These are phyloP conservation scores for Stichodactyla mertensii DNA, from an alignment of 64 coral and sea anemone species.

Conservation along the genomic window DNA sequence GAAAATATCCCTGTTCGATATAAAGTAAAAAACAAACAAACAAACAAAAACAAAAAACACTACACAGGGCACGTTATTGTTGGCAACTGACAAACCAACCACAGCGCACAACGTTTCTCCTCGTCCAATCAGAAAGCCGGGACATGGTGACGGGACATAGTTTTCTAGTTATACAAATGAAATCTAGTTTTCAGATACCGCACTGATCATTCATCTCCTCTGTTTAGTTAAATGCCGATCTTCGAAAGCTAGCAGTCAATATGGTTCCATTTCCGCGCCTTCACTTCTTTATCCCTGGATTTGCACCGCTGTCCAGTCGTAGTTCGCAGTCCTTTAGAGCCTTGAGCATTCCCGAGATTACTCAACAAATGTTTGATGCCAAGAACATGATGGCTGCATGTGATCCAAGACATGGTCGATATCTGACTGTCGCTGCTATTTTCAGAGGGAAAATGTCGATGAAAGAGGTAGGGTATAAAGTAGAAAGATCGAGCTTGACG, in stretches of 20 bases:
- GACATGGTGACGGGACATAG: too few species aligned
- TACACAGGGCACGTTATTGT: too few species aligned
- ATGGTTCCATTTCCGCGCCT: slow-evolving; percentile 68
- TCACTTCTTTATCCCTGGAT: slow-evolving; percentile 62
- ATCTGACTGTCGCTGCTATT: slow-evolving; percentile 56
- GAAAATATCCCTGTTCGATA: too few species aligned
- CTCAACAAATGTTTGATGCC: slow-evolving; percentile 59
- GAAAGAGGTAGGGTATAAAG: slow-evolving; percentile 28
- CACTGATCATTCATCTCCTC: too few species aligned
- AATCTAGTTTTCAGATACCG: too few species aligned
- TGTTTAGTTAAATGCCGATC: slow-evolving; percentile 43
- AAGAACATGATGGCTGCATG: slow-evolving; percentile 72
- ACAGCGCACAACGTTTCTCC: too few species aligned
- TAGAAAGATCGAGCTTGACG: too few species aligned
- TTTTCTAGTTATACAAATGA: too few species aligned
- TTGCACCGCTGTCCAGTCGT: slow-evolving; percentile 49
- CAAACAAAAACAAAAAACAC: too few species aligned
- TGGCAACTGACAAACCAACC: too few species aligned
- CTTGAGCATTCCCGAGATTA: slow-evolving; percentile 46
- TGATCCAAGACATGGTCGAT: slow-evolving; percentile 50
- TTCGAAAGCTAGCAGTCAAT: slow-evolving; percentile 54
- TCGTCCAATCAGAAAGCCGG: too few species aligned
- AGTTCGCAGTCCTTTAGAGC: slow-evolving; percentile 32
- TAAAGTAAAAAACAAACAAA: too few species aligned
- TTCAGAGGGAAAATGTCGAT: slow-evolving; percentile 60